Evolutionary conservation across 2,797 vertebrate genomes (phyloP), one percentile per base, ranked within the genome.

Genomic region (Sebastes alutus): DNA sequence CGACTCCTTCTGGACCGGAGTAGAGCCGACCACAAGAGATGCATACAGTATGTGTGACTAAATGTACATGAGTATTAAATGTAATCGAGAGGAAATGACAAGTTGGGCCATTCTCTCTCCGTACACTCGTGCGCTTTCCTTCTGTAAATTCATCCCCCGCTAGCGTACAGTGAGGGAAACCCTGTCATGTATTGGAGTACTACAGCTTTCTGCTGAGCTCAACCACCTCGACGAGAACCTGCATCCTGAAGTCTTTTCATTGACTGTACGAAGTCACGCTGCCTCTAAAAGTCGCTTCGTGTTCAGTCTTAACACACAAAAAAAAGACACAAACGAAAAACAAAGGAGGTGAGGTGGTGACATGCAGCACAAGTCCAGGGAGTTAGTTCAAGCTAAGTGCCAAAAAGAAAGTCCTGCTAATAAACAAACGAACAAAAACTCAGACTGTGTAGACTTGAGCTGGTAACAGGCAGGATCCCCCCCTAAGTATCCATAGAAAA

Each of bases 371-470:
- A 14, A 70, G 82, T 81, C 65, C 71, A 54, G 56, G 18, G 30
- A 33, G 46, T 72, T 4, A 12, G 9, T 72, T 81, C 65, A 86
- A 74, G 61, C 78, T 68, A 89, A 90, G 85, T 86, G 90, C 81
- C 9, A 67, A 54, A 60, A 76, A 8, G 42, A 73, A 73, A 69
- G 64, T 77, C 56, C 60, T 38, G 59, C 18, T 75, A 65, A 66
- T 4, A 59, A 66, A 63, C 35, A 3, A 27, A 69, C 30, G 2
- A 32, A 66, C 23, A 10, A 7, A 42, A 29, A 23, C 9, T 16
- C 10, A 23, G n/a, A 42, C 59, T 5, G 20, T 22, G 64, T 12
- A 5, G 25, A 30, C 18, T 6, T 25, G 30, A 71, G 61, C 32
- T 12, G 32, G 18, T 59, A 46, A 0, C 13, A 30, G 6, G 20